Evolutionary conservation across 2,888 invertebrate species (phyloP).

Genomic region (Stenotaenia linearis): DNA sequence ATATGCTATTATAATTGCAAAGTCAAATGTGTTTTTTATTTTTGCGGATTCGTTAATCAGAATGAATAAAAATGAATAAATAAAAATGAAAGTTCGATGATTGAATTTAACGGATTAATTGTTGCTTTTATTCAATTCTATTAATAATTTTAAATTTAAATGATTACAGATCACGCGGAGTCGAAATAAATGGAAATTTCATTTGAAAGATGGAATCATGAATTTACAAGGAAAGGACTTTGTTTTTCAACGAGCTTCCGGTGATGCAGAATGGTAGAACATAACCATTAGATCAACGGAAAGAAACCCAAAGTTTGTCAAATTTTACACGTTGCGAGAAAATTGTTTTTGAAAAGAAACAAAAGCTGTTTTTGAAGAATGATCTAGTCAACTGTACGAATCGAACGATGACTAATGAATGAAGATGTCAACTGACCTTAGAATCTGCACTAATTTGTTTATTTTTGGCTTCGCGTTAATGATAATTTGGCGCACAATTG

Average conservation of each 20-base stretch:
- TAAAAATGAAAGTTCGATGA: neutral
- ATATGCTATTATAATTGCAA: too few species aligned
- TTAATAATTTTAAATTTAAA: neutral
- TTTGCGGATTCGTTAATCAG: too few species aligned
- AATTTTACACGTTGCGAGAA: neutral
- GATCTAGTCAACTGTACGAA: conserved; percentile 3
- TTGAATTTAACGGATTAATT: neutral
- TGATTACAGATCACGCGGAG: conserved; percentile 90
- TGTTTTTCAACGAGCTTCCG: conserved; percentile 97
- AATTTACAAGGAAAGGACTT: conserved; percentile 96
- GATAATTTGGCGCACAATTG: too few species aligned
- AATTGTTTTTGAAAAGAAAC: neutral
- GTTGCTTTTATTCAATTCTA: neutral
- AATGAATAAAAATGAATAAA: too few species aligned
- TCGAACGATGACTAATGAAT: neutral
- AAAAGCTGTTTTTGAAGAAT: neutral
- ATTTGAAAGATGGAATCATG: conserved; percentile 99
- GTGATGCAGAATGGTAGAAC: conserved; percentile 94
- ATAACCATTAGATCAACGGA: neutral
- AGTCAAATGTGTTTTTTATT: too few species aligned
- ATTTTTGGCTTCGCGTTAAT: too few species aligned
- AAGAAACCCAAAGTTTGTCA: neutral
- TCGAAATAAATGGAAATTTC: conserved; percentile 99
- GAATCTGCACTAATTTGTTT: neutral
- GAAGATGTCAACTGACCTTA: neutral